A percentile compares a stretch with the other conserved stretches of the same genome.
phyloP scores from a whole-genome alignment of 2,113 vertebrate genomes.

The Pithys albifrons region DNA sequence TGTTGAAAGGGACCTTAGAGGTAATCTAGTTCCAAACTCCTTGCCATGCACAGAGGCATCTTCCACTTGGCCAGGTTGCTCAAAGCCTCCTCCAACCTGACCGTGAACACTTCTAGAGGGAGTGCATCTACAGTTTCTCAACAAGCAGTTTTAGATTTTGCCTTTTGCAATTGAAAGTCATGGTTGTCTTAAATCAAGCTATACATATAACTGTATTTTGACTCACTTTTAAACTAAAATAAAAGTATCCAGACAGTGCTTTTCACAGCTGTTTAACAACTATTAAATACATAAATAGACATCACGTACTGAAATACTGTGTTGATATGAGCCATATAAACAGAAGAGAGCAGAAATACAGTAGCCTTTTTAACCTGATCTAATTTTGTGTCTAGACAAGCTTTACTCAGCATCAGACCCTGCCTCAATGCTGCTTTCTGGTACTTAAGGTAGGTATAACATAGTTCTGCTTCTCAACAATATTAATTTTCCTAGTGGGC shows the following conservation, averaged over 20 bases:
- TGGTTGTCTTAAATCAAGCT: background rate
- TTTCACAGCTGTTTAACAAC: constrained; percentile 49
- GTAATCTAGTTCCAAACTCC: background rate
- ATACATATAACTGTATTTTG: constrained; percentile 11
- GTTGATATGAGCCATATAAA: constrained; percentile 53
- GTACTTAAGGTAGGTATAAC: background rate
- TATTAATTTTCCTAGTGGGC: background rate
- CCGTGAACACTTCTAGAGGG: background rate
- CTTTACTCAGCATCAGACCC: background rate
- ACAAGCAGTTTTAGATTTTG: background rate
- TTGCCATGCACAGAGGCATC: background rate
- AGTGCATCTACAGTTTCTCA: background rate
- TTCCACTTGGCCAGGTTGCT: background rate
- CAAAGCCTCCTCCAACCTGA: background rate
- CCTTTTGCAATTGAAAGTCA: background rate
- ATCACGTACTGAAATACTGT: constrained; percentile 23
- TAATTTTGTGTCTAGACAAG: constrained; percentile 48
- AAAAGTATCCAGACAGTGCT: constrained; percentile 44
- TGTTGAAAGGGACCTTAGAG: background rate
- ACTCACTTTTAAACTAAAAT: constrained; percentile 47
- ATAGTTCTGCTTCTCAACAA: background rate
- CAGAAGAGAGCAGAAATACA: constrained; percentile 42
- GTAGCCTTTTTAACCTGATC: background rate
- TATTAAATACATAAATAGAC: constrained; percentile 50
- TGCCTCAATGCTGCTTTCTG: background rate